Evolutionary conservation across 2,113 vertebrate species (phyloP).

Genomic region (Sturnus vulgaris): DNA sequence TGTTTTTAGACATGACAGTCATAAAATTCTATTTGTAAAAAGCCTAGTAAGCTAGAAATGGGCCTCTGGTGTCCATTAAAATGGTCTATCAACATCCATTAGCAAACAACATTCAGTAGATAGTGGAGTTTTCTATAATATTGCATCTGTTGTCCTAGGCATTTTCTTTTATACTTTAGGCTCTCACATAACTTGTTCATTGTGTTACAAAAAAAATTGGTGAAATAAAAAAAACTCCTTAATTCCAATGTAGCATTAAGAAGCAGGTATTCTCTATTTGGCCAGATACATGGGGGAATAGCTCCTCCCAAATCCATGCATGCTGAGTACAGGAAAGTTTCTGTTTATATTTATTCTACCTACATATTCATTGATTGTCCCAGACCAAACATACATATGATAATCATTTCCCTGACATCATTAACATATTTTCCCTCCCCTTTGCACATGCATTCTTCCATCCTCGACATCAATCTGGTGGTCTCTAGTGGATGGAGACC

Average conservation of each 20-base stretch:
- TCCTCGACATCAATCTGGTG: accelerated
- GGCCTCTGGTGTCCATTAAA: background rate
- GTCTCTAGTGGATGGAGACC: background rate
- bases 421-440: background rate
- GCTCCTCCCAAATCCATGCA: background rate
- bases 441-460: background rate
- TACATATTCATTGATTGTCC: no score
- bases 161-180: background rate
- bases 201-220: background rate
- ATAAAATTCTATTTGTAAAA: background rate
- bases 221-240: background rate
- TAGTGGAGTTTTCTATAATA: background rate
- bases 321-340: background rate
- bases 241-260: background rate
- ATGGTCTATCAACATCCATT: background rate
- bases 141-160: background rate
- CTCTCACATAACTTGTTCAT: background rate
- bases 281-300: background rate
- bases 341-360: background rate
- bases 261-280: background rate
- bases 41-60: background rate
- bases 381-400: background rate
- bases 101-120: background rate
- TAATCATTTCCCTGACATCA: background rate
- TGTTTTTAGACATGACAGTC: background rate